These are phyloP conservation scores for Eudyptes chrysolophus DNA, from an alignment of 2,113 vertebrate genomes.

Conservation along the genomic window DNA sequence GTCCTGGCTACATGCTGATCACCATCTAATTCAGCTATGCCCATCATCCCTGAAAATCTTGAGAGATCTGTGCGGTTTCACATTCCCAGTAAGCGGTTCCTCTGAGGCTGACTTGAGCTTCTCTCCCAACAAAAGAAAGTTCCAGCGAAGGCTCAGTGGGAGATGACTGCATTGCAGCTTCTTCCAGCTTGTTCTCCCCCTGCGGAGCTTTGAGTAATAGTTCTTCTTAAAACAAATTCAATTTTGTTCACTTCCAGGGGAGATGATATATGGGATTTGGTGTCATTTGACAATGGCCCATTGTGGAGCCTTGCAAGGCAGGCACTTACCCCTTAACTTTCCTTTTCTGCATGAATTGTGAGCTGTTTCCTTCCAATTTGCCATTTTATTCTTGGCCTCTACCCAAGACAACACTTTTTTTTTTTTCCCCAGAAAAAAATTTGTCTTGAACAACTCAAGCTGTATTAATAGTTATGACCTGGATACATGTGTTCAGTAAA, in stretches of 20 bases:
- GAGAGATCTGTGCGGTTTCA: neutral
- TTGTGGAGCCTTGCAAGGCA: conserved; percentile 10
- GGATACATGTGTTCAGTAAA: neutral
- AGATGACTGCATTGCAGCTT: neutral
- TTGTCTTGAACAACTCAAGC: neutral
- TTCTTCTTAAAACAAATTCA: neutral
- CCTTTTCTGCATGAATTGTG: conserved; percentile 31
- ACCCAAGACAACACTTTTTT: neutral
- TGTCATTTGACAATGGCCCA: neutral
- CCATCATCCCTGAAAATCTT: neutral
- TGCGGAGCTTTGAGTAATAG: neutral
- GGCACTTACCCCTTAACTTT: conserved; percentile 11
- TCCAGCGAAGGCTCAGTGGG: neutral
- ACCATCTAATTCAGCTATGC: neutral
- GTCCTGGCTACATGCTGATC: neutral
- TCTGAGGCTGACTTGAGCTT: neutral
- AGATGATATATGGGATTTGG: conserved; percentile 25
- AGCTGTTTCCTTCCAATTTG: neutral
- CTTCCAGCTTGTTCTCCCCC: conserved; percentile 21
- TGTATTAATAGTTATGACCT: neutral
- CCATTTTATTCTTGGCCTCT: neutral
- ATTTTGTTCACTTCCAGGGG: conserved; percentile 14
- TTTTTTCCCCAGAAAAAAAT: neutral
- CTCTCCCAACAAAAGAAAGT: conserved; percentile 26
- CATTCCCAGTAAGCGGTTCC: neutral